Evolutionary conservation across 2,888 invertebrate genomes (phyloP), one percentile per base, ranked within the genome.

Genomic region (Epistrophella euchroma): DNA sequence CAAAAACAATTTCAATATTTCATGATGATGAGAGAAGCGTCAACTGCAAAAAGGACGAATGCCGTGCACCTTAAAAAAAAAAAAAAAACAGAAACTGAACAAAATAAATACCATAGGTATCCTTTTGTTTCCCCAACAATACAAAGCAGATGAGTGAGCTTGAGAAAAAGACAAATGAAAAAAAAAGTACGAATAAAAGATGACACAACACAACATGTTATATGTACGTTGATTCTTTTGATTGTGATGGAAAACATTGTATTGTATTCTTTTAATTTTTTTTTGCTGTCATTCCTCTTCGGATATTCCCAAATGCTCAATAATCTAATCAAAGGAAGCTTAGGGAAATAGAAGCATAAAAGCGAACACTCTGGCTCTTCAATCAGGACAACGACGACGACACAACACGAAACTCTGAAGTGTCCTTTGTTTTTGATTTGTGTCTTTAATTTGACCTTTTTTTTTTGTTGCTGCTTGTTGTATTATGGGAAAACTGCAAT

Each of bases 1-100:
- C 40, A 58, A 79, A 73, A 40, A 79, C 43, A 79, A 72, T 73
- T 73, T 66, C 72, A 50, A 79, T 73, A 79, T 66, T 40, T 40
- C 47, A 56, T 52, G 15, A 19, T 37, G 35, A 71, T 19, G 35
- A 40, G 45, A 15, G 56, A 66, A 58, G 32, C 45, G 11, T 45
- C 45, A 35, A 43, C 32, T 15, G 15, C 19, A 62, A 11, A 25
- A 32, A 28, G 4, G 19, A 28, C 9, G 25, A 28, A 15, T 11
- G 40, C 11, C 17, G 62, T 45, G 43, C 28, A 64, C 28, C 17
- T 62, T 43, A 13, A 25, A 11, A 32, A 45, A 32, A 76, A 28
- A 50, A 68, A 66, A 37, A 76, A 37, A 19, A 10, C 37, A 32
- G 15, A 70, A 40, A 15, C 11, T 22, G 19, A 56, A 58, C 66